Base-by-base conservation (phyloP, 2,888 invertebrate species). In the Entomobrya proxima region DNA sequence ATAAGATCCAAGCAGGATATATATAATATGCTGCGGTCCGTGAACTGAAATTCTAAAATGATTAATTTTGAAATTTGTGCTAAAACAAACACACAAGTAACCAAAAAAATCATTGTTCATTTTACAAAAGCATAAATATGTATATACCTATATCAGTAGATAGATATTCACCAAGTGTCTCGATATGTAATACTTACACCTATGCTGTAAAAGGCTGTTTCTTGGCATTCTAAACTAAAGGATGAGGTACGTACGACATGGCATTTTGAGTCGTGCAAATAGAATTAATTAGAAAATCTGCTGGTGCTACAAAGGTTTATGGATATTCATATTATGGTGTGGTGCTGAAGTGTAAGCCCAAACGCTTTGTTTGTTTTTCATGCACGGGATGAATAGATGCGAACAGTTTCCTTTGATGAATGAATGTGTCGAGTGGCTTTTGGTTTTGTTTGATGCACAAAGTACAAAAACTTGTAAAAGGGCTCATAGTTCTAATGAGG, bases 31-130 rank as follows among this genome's bases (percentile, higher is more conserved):
- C 18, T 32, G 18, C 50, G 79, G 79, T 79, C n/a, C 79, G 67
- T 67, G 79, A 79, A 79, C 79, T 61, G 67, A 52, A n/a, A n/a
- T n/a, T n/a, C n/a, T n/a, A 58, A 61, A 79, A 32, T 67, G 61
- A 77, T 67, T 67, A 64, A 78, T 52, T 77, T 37, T 61, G 9
- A 32, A 79, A 67, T 67, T 79, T 79, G 77, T n/a, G 30, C 61
- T 35, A 64, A 64, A 35, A 13, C 18, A 21, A 74, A 50, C 24
- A 37, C 76, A 76, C 24, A 76, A n/a, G 40, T 30, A 77, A 24
- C 52, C 75, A 15, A 55, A 32, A 52, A 35, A 32, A 55, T 21
- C 5, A 55, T 3, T 18, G 18, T 6, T 21, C 15, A 18, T 50
- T 50, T 4, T 7, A 30, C 30, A 58, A 13, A 58, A 18, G 15